Base-by-base conservation (phyloP, 1,140 invertebrate species). In the Dendroctonus ponderosae region DNA sequence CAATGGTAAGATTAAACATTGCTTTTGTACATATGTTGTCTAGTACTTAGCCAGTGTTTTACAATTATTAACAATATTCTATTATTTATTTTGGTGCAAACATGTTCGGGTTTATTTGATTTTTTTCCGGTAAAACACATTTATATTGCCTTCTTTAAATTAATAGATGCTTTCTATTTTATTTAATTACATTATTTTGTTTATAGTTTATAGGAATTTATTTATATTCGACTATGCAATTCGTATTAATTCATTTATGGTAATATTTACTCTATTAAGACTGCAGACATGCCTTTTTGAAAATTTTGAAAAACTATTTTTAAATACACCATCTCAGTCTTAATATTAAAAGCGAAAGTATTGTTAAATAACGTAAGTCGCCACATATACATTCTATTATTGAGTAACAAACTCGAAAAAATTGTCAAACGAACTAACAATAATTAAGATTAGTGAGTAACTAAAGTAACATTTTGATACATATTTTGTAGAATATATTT, bases 401-500 rank as follows among this genome's bases (percentile, higher is more conserved):
- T 66, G 50, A 68, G 53, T 46, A 37, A 50, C 39, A 60, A 39
- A 37, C 38, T 59, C 41, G n/a, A 9, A 14, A 48, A 61, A 43
- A 65, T 62, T 50, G 61, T 62, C 57, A 53, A 58, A 59, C 52
- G 40, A 64, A 62, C 66, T 69, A 67, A 67, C 59, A 56, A 69
- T 66, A 66, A 71, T 60, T 62, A 70, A 44, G 58, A 54, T 46
- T 71, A 68, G 60, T 48, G 56, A 59, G 61, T 61, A 71, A 61
- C 59, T 67, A 71, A 58, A 66, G 53, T 64, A 65, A 65, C 60
- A 48, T 68, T 70, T 68, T 72, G 65, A 72, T 72, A 70, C 68
- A 68, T 70, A 70, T 70, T 72, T 72, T 72, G 71, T 72, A 72
- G 69, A 72, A 69, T 70, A 72, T 64, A 61, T 15, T 38, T 37